These are phyloP conservation scores for Atta colombica DNA, from an alignment of 1,140 invertebrate species.

Conservation along the genomic window DNA sequence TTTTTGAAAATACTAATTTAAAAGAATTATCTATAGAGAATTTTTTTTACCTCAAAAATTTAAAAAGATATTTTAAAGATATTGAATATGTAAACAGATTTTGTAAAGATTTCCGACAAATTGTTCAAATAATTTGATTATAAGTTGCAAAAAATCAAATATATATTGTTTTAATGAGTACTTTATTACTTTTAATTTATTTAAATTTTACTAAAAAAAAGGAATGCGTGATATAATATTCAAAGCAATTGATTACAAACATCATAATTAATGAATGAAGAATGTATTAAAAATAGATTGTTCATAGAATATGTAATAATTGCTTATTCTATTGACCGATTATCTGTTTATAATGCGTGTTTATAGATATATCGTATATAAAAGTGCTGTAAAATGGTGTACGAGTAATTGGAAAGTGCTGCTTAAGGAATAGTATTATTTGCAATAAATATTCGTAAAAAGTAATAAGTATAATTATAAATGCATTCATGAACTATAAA, in stretches of 20 bases:
- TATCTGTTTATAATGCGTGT: not conserved
- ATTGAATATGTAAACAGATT: no score
- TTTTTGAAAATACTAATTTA: not conserved
- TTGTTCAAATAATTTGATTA: not conserved
- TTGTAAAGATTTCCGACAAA: not conserved
- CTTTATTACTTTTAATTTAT: not conserved
- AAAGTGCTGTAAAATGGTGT: constrained; percentile 6
- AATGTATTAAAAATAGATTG: not conserved
- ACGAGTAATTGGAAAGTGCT: not conserved
- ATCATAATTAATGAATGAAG: not conserved
- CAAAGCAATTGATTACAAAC: not conserved
- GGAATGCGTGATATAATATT: no score
- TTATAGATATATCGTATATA: not conserved
- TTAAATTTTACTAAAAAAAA: not conserved
- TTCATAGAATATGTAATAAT: not conserved
- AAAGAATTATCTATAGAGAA: not conserved
- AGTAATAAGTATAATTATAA: constrained; percentile 18
- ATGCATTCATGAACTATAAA: not conserved
- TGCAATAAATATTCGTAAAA: constrained; percentile 3
- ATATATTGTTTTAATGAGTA: not conserved
- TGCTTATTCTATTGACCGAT: not conserved
- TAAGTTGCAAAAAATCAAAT: not conserved
- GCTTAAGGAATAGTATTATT: not conserved
- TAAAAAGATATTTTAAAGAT: not conserved
- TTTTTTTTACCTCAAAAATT: not conserved